Conservation (phyloP, 1,140 invertebrate species). For the Triops longicaudatus region DNA sequence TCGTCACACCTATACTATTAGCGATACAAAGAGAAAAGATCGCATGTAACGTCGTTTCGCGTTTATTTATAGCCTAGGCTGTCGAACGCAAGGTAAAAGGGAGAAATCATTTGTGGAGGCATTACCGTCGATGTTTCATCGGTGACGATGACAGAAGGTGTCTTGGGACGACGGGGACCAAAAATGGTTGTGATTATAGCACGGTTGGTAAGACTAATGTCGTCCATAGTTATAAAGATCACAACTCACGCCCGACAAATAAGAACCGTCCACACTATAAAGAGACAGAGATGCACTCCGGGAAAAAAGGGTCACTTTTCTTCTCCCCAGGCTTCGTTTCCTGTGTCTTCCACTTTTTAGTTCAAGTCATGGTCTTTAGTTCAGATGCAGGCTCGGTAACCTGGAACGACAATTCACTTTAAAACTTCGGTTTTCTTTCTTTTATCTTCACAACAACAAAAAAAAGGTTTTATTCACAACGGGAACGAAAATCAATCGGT, state of each 20-base stretch:
- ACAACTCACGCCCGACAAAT: not conserved
- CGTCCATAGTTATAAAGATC: not conserved
- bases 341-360: not conserved
- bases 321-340: not conserved
- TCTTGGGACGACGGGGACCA: constrained; percentile 58
- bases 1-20: too few species aligned
- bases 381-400: not conserved
- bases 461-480: too few species aligned
- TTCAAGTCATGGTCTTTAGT: not conserved
- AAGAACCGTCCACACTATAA: not conserved
- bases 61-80: too few species aligned
- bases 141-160: constrained; percentile 60
- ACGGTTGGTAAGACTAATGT: not conserved
- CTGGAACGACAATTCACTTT: too few species aligned
- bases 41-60: too few species aligned
- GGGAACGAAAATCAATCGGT: too few species aligned
- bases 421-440: too few species aligned
- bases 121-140: constrained; percentile 42
- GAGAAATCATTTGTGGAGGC: not conserved
- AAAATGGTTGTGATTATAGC: constrained; percentile 51
- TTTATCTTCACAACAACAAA: too few species aligned
- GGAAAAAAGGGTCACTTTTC: not conserved
- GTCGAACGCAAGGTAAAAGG: too few species aligned
- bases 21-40: not conserved
- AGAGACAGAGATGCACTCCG: not conserved